phyloP scores from a whole-genome alignment of 2,888 invertebrate species.

The Sesia apiformis region DNA sequence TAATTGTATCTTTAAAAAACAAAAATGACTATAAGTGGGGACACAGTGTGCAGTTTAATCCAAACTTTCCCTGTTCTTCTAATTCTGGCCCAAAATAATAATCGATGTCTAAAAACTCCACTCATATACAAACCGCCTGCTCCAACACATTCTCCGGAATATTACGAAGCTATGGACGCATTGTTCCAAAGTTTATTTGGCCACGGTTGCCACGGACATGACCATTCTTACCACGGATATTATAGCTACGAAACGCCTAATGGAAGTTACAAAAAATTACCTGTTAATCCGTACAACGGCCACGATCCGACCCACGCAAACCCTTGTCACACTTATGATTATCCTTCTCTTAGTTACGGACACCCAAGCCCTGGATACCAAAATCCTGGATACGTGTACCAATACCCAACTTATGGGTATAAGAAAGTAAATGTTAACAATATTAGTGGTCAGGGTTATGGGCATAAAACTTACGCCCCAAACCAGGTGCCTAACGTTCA shows the following conservation, averaged over 20 bases:
- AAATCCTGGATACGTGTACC: neutral
- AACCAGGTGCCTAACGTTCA: conserved; percentile 41
- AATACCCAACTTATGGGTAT: conserved; percentile 10
- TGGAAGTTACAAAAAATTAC: conserved; percentile 1
- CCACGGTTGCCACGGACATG: conserved; percentile 14
- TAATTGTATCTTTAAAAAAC: neutral
- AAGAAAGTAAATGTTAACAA: conserved; percentile 34
- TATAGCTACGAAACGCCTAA: conserved; percentile 9
- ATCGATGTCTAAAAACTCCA: conserved; percentile 50
- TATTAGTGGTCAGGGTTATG: conserved; percentile 17
- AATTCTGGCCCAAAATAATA: conserved; percentile 53
- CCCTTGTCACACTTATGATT: conserved; percentile 8
- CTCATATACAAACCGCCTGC: conserved; percentile 52
- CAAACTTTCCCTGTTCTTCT: conserved; percentile 56
- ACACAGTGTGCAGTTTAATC: conserved; percentile 47
- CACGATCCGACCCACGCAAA: conserved; percentile 8
- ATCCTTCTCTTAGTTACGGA: conserved; percentile 1
- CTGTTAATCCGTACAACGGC: neutral
- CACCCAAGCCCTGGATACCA: conserved; percentile 11
- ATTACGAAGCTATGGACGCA: conserved; percentile 55
- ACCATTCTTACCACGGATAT: conserved; percentile 6
- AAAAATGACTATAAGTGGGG: conserved; percentile 47
- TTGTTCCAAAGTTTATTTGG: conserved; percentile 41
- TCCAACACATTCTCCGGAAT: conserved; percentile 56
- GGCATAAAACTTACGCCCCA: conserved; percentile 34